Evolutionary conservation across 2,888 invertebrate species (phyloP).

Genomic region (Schizaphis graminum): DNA sequence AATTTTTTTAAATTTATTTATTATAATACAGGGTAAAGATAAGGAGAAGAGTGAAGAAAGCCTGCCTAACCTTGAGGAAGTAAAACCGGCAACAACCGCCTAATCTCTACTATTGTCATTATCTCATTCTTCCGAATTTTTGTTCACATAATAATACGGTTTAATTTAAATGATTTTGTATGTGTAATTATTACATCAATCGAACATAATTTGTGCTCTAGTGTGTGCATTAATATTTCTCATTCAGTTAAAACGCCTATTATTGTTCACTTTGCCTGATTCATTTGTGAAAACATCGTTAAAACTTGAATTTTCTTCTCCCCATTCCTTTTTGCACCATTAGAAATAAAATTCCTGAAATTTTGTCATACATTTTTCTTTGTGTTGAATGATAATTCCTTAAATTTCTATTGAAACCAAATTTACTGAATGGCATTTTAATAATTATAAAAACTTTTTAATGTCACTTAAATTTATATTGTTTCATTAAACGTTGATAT

Average conservation of each 20-base stretch:
- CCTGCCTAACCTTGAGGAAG: slow-evolving; percentile 36
- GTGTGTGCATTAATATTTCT: slow-evolving; percentile 51
- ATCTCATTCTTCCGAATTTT: slow-evolving; percentile 66
- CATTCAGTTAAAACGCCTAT: slow-evolving; percentile 26
- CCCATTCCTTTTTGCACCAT: slow-evolving; percentile 59
- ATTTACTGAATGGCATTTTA: slow-evolving; percentile 4
- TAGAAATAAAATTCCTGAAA: slow-evolving; percentile 44
- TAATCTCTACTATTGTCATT: slow-evolving; percentile 57
- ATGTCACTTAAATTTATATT: slow-evolving; percentile 32
- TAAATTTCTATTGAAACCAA: neutral
- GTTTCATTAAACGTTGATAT: slow-evolving; percentile 42
- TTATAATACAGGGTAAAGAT: slow-evolving; percentile 50
- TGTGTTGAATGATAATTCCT: slow-evolving; percentile 21
- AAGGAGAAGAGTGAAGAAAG: slow-evolving; percentile 50
- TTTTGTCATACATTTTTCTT: neutral
- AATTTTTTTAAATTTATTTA: neutral
- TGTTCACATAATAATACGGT: slow-evolving; percentile 64
- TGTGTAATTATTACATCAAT: slow-evolving; percentile 59
- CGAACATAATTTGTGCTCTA: slow-evolving; percentile 27
- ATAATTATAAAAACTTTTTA: neutral
- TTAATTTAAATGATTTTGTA: slow-evolving; percentile 63
- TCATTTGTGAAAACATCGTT: slow-evolving; percentile 54
- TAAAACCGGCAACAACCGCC: slow-evolving; percentile 36
- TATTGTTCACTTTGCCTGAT: slow-evolving; percentile 49
- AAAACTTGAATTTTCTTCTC: slow-evolving; percentile 42